Evolutionary conservation across 2,113 vertebrate genomes (phyloP), one percentile per base, ranked within the genome.

Genomic region (Entelurus aequoreus): DNA sequence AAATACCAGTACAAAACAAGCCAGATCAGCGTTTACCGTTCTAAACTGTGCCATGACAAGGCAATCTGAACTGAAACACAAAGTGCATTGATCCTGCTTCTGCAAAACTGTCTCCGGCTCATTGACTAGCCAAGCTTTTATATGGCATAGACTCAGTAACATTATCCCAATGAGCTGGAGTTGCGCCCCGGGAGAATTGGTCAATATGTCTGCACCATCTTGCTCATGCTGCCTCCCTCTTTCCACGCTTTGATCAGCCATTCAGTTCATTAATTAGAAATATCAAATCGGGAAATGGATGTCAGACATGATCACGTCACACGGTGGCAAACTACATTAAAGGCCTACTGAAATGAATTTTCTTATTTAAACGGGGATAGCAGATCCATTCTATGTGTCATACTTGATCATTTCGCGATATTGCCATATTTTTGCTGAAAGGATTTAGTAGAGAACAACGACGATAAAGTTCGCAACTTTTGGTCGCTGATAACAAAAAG

Each of bases 61-160:
- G 10, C 42, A 46, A 46, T 5, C 42, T 5, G 42, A 11, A 46
- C 10, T 46, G 42, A 11, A 46, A 46, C 11, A 46, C 42, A 64
- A 14, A 6, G 63, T 14, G 7, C 64, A 84, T 75, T 14, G 80
- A 83, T 78, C 58, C 19, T 4, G 50, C 59, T 57, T 84, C 66
- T 51, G 48, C 8, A 35, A 48, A 71, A 66, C 28, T 67, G 63
- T 71, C 62, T 70, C 42, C 19, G 49, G 50, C 60, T 13, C 2
- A 28, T 58, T 46, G 44, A 72, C 52, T 35, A 72, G 64, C 66
- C 5, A 47, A 54, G 57, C 60, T 69, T 66, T 72, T 47, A 65
- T 15, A 21, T 54, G 56, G 58, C 66, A 0, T 4, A 54, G 72
- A 66, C 60, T 15, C 46, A 4, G 56, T 40, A 58, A 62, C 60